phyloP scores from a whole-genome alignment of 2,797 vertebrate genomes.

The Halcyon smyrnensis region DNA sequence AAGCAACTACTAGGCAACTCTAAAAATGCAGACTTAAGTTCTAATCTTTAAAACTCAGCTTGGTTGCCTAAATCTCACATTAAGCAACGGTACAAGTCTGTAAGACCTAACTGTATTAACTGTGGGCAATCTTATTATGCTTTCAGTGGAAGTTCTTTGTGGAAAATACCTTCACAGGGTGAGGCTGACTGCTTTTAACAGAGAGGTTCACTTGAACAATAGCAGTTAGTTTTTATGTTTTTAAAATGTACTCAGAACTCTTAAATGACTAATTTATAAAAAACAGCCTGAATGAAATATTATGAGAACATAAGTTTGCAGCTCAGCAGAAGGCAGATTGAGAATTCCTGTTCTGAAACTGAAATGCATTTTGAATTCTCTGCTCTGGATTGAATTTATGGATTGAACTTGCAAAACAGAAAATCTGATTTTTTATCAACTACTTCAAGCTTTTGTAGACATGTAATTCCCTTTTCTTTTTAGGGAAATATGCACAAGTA shows the following conservation, averaged over 20 bases:
- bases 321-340: not conserved
- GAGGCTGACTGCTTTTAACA: not conserved
- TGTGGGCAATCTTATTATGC: rapidly evolving
- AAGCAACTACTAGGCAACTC: not conserved
- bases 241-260: not conserved
- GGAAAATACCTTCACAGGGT: not conserved
- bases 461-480: not conserved
- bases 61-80: not conserved
- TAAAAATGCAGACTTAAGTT: not conserved
- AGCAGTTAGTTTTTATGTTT: not conserved
- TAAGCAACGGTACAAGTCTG: not conserved
- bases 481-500: conserved; percentile 98
- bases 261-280: not conserved
- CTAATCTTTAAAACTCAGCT: not conserved
- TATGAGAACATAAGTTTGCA: not conserved
- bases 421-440: not conserved
- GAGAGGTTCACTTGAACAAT: not conserved
- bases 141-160: not conserved
- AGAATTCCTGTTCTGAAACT: not conserved
- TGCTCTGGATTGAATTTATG: not conserved
- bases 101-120: not conserved
- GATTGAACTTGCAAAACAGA: not conserved
- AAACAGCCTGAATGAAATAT: not conserved
- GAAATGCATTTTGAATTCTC: not conserved
- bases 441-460: not conserved